These are phyloP conservation scores for Entosphenus tridentatus DNA, from an alignment of 2,113 vertebrate genomes.

Conservation along the genomic window DNA sequence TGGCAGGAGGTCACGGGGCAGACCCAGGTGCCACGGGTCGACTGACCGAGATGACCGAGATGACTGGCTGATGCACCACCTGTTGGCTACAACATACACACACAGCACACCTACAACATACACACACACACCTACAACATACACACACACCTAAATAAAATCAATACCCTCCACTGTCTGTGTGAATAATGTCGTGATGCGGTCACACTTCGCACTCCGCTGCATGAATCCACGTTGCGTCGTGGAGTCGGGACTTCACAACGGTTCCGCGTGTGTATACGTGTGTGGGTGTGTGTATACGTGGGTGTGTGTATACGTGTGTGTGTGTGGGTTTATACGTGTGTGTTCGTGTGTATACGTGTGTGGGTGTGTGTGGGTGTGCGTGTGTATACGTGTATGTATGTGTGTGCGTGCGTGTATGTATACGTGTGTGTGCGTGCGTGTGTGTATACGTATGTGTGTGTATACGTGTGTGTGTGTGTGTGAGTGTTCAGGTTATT, in stretches of 20 bases:
- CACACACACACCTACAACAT: no score
- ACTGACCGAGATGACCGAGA: no score
- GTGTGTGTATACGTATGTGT: background rate
- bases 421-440: background rate
- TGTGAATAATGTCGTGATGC: no score
- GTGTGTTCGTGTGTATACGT: background rate
- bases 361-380: background rate
- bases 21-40: no score
- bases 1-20: no score
- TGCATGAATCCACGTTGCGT: background rate
- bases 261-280: background rate
- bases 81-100: no score
- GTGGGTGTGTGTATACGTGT: background rate
- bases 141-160: no score
- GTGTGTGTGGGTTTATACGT: background rate
- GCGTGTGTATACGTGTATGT: background rate
- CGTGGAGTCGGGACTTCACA: background rate
- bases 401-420: background rate
- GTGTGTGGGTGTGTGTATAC: background rate
- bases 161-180: no score
- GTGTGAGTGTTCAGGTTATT: background rate
- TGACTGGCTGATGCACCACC: no score
- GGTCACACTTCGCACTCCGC: no score
- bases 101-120: no score
- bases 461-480: background rate